Evolutionary conservation across 1,140 invertebrate species (phyloP).

Genomic region (Lepidostoma basale): DNA sequence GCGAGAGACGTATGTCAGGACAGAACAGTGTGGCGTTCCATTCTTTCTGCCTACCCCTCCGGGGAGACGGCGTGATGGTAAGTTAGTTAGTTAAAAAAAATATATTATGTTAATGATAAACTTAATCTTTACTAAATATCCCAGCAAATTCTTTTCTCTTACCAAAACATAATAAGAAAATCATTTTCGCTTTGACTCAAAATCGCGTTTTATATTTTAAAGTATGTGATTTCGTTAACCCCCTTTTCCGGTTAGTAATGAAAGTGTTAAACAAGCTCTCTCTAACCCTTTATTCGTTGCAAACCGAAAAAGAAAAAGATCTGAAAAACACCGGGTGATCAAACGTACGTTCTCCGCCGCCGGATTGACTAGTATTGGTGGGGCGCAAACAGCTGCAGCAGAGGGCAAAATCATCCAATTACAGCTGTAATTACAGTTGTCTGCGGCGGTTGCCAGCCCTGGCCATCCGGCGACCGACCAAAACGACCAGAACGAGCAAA

Average conservation of each 20-base stretch:
- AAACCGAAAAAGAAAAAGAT: neutral
- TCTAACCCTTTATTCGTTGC: neutral
- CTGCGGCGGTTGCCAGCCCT: constrained; percentile 30
- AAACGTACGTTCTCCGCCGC: neutral
- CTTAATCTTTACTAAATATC: too few relatives aligned
- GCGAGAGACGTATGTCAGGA: too few relatives aligned
- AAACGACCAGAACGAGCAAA: constrained; percentile 35
- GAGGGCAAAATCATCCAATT: constrained; percentile 41
- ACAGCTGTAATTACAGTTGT: constrained; percentile 43
- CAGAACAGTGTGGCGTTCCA: too few relatives aligned
- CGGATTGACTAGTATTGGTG: constrained; percentile 12
- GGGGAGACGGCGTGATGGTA: too few relatives aligned
- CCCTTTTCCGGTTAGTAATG: constrained; percentile 10
- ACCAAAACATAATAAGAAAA: too few relatives aligned
- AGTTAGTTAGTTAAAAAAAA: too few relatives aligned
- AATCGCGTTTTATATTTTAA: too few relatives aligned
- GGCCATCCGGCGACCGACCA: constrained; percentile 29
- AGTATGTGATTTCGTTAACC: neutral
- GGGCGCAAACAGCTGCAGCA: constrained; percentile 28
- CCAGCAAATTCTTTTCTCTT: too few relatives aligned
- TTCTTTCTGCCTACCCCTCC: too few relatives aligned
- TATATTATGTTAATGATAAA: too few relatives aligned
- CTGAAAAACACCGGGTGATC: neutral
- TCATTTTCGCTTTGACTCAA: too few relatives aligned
- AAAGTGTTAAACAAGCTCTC: constrained; percentile 19